Base-by-base conservation (phyloP, 1,140 invertebrate species). In the Spodoptera litura region DNA sequence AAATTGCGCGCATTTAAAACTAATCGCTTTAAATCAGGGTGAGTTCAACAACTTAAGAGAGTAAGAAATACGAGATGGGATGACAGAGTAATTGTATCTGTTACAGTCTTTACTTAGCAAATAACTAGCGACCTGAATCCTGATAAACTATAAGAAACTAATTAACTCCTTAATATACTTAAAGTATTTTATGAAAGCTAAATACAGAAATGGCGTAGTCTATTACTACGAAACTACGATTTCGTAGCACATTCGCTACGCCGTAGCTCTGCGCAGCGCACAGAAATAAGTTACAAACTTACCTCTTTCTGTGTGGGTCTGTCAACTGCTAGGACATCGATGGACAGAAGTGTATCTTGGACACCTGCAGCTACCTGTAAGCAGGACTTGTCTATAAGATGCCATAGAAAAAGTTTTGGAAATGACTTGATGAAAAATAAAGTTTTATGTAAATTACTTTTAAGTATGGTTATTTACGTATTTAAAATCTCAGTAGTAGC, bases 281-380 rank as follows among this genome's bases (percentile, higher is more conserved):
- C 9, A 25, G 11, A 59, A 25, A 25, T 10, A 59, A 27, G n/a
- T 44, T 4, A 62, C 12, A 31, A 31, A 15, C 9, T 44, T 86
- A 93, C 95, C 92, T 96, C 96, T 87, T 95, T 95, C 72, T 95
- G 94, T 8, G 95, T 95, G 9, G 88, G 91, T 82, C 89, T 86
- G 82, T 96, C 95, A 25, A 96, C 93, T 15, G 91, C 89, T 25
- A 93, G 83, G 59, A 96, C 89, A 81, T 96, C 94, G 9, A 96
- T 95, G 12, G 93, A 94, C 35, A 96, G 87, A 20, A 96, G 85
- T 15, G 94, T 94, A 12, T 95, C 94, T 83, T 96, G 95, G 0
- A 96, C 95, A n/a, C 95, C 95, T 58, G 94, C 95, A 10, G 95
- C 94, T 12, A 95, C 94, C 93, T 95, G 61, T 31, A 81, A 83